A percentile compares a stretch with the other conserved stretches of the same genome.
These are phyloP conservation scores for Lepeophtheirus nordmannii DNA, from an alignment of 2,888 invertebrate genomes.

Conservation along the genomic window DNA sequence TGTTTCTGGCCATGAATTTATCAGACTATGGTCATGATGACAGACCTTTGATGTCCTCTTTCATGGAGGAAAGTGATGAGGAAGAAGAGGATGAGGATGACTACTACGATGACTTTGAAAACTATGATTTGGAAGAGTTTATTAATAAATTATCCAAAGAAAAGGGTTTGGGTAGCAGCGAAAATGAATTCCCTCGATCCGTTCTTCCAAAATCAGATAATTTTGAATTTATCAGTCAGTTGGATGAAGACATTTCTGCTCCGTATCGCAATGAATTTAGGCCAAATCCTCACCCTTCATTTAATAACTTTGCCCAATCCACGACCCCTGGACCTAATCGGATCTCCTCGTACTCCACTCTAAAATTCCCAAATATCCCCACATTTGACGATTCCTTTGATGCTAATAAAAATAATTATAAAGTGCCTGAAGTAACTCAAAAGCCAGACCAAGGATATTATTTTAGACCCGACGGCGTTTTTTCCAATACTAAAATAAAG, in stretches of 20 bases:
- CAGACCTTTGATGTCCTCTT: not conserved
- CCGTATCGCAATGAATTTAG: not conserved
- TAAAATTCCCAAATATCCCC: not conserved
- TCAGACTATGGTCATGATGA: conserved; percentile 5
- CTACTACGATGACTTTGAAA: conserved; percentile 1
- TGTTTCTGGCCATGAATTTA: not conserved
- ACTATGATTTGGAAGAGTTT: not conserved
- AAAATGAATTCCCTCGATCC: not conserved
- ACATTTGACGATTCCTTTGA: not conserved
- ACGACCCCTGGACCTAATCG: not conserved
- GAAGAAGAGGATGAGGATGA: not conserved
- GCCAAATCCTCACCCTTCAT: not conserved
- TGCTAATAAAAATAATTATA: not conserved
- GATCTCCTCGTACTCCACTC: not conserved
- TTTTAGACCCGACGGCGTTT: not conserved
- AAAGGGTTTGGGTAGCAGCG: not conserved
- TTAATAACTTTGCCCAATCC: not conserved
- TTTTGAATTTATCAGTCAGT: not conserved
- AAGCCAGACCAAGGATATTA: not conserved
- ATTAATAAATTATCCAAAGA: not conserved
- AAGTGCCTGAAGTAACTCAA: not conserved
- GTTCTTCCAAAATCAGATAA: not conserved
- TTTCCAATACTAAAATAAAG: not conserved
- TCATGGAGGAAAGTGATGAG: not conserved
- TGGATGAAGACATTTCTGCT: conserved; percentile 2